These are phyloP conservation scores for Rhinogobio ventralis DNA, from an alignment of 2,797 vertebrate species.

Conservation along the genomic window DNA sequence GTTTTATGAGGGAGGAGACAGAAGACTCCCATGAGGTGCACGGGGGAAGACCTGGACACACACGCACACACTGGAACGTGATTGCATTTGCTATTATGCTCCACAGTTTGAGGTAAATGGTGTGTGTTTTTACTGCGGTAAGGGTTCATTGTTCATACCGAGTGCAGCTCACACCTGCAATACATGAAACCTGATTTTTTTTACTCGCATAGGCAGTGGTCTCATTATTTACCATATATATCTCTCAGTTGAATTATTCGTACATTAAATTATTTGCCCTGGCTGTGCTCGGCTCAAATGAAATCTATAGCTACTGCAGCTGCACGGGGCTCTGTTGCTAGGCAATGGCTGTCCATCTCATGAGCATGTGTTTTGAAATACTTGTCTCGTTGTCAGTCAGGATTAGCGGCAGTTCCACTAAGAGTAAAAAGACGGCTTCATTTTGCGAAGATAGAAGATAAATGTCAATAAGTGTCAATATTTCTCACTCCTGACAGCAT, in stretches of 20 bases:
- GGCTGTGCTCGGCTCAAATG: conserved; percentile 34
- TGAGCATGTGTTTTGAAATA: conserved; percentile 42
- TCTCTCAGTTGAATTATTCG: conserved; percentile 1
- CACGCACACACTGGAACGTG: neutral
- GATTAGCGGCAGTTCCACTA: conserved; percentile 47
- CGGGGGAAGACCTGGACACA: conserved; percentile 18
- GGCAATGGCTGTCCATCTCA: conserved; percentile 48
- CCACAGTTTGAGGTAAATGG: conserved; percentile 18
- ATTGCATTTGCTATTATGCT: conserved; percentile 15
- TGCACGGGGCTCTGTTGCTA: conserved; percentile 53
- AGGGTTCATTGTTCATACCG: neutral
- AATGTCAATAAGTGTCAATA: conserved; percentile 47
- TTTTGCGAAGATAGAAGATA: conserved; percentile 36
- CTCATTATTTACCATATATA: conserved; percentile 15
- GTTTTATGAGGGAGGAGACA: conserved; percentile 40
- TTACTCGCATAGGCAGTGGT: neutral
- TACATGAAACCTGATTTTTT: neutral
- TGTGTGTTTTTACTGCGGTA: conserved; percentile 2
- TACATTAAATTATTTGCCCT: conserved; percentile 29
- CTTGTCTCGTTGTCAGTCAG: conserved; percentile 46
- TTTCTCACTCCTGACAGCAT: conserved; percentile 38
- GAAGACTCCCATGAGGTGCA: conserved; percentile 31
- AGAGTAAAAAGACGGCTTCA: conserved; percentile 28
- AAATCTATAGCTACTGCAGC: conserved; percentile 35
- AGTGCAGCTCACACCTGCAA: conserved; percentile 8